Conservation (phyloP, 2,113 vertebrate genomes). For the Notothenia rossii region DNA sequence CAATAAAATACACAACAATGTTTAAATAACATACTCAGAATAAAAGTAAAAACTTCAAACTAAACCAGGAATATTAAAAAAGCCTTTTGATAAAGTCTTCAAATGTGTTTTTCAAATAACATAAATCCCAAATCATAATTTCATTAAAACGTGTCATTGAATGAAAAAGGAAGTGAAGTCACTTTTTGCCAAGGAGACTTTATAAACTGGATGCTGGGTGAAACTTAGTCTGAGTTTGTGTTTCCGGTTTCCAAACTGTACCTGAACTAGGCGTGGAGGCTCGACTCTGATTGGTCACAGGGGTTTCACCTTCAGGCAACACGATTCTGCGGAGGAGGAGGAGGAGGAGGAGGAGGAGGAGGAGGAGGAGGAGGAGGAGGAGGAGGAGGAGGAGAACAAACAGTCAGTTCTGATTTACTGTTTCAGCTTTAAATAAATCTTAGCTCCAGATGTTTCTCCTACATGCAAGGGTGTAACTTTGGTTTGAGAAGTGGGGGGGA, state of each 20-base stretch:
- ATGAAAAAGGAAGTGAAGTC: too few species aligned
- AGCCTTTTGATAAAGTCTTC: too few species aligned
- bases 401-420: neutral
- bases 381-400: neutral
- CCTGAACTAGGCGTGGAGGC: constrained; percentile 77
- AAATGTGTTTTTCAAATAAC: too few species aligned
- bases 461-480: constrained; percentile 49
- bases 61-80: too few species aligned
- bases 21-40: too few species aligned
- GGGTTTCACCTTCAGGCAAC: constrained; percentile 39
- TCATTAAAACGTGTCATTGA: neutral
- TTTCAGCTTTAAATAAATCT: neutral
- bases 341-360: too few species aligned
- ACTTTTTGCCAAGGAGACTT: too few species aligned
- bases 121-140: too few species aligned
- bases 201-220: neutral
- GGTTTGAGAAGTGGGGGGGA: too few species aligned
- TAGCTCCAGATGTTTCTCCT: neutral
- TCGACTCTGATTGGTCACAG: constrained; percentile 38
- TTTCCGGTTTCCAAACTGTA: constrained; percentile 33
- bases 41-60: too few species aligned
- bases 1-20: too few species aligned
- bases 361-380: too few species aligned
- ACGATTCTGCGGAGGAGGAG: constrained; percentile 63
- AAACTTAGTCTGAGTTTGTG: neutral